phyloP scores from a whole-genome alignment of 2,113 vertebrate species.

The Morone chrysops region DNA sequence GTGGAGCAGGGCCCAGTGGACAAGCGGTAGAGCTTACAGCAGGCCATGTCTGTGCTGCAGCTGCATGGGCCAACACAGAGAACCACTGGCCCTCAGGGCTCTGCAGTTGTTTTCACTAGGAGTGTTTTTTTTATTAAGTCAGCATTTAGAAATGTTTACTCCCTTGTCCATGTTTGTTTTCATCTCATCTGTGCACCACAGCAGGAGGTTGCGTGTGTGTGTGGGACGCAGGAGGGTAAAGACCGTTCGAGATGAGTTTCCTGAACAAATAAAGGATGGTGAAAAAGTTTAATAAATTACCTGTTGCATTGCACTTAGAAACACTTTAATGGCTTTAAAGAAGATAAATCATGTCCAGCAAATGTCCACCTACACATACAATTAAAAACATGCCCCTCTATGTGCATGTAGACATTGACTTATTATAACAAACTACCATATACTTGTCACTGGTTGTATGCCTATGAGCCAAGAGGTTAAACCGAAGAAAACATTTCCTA shows the following conservation, averaged over 20 bases:
- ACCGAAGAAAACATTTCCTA: neutral
- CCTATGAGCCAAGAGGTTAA: neutral
- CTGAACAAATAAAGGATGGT: conserved; percentile 53
- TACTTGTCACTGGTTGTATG: neutral
- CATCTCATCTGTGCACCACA: conserved; percentile 63
- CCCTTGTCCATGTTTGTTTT: conserved; percentile 72
- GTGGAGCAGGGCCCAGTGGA: conserved; percentile 44
- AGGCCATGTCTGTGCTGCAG: conserved; percentile 60
- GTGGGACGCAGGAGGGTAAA: conserved; percentile 25
- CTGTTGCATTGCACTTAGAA: conserved; percentile 50
- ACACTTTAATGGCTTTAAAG: conserved; percentile 4
- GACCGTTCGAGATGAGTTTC: conserved; percentile 54
- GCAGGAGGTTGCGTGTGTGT: conserved; percentile 38
- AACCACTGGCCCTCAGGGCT: conserved; percentile 51
- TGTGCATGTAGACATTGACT: neutral
- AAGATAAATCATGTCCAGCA: neutral
- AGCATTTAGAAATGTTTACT: conserved; percentile 77
- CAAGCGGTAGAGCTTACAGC: conserved; percentile 40
- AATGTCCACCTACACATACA: neutral
- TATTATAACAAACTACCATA: neutral
- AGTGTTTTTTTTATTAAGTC: conserved; percentile 73
- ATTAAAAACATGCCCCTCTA: neutral
- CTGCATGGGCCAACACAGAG: conserved; percentile 61
- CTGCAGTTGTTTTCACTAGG: conserved; percentile 64
- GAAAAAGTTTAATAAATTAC: conserved; percentile 47